Percentiles rank a stretch among this genome's conserved stretches.
These are phyloP conservation scores for Heliopora coerulea DNA, from an alignment of 92 coral and sea anemone genomes.

Conservation along the genomic window DNA sequence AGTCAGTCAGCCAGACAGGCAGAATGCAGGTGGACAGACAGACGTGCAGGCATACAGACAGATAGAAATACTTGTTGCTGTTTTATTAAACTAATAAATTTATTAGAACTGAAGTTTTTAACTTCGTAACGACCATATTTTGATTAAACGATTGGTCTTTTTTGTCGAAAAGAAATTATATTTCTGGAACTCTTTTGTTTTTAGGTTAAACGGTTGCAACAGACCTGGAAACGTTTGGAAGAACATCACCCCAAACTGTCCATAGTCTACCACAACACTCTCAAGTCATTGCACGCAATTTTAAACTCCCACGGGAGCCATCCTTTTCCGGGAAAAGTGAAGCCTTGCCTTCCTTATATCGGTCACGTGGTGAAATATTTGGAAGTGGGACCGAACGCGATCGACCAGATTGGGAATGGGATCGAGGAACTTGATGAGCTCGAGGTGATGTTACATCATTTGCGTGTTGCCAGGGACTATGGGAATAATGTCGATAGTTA, in stretches of 20 bases:
- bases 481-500: conserved; percentile 23
- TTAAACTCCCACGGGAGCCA: conserved; percentile 92
- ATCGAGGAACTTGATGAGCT: conserved; percentile 33
- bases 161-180: too few species aligned
- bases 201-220: conserved; percentile 85
- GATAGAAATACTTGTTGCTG: background rate
- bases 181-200: background rate
- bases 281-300: conserved; percentile 85
- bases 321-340: conserved; percentile 82
- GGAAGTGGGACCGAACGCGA: conserved; percentile 52
- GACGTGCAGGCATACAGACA: too few species aligned
- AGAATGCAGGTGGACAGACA: too few species aligned
- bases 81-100: too few species aligned
- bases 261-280: conserved; percentile 86
- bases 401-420: conserved; percentile 20
- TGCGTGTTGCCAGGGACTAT: conserved; percentile 26
- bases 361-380: conserved; percentile 76
- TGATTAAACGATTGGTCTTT: too few species aligned
- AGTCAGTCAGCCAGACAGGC: too few species aligned
- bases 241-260: conserved; percentile 83
- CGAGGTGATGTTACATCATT: conserved; percentile 37
- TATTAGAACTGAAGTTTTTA: too few species aligned
- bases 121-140: too few species aligned
- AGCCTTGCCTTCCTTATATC: conserved; percentile 86
- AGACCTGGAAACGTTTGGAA: conserved; percentile 94